phyloP scores from a whole-genome alignment of 2,888 invertebrate genomes.

The Polydrusus pterygomalis region DNA sequence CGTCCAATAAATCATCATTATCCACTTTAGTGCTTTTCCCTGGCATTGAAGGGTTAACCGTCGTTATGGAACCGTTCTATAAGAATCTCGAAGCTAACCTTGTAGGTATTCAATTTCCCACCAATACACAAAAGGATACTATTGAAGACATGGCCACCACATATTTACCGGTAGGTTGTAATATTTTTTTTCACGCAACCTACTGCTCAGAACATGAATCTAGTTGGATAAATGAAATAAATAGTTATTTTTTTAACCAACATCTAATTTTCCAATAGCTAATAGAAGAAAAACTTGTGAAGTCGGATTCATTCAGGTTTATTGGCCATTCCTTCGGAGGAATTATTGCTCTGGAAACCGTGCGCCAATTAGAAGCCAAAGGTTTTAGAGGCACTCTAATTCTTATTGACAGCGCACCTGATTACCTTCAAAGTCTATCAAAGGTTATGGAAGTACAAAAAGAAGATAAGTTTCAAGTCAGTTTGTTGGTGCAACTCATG shows the following conservation, averaged over 20 bases:
- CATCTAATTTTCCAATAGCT: slow-evolving; percentile 73
- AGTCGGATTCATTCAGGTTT: slow-evolving; percentile 79
- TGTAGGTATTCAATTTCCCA: slow-evolving; percentile 75
- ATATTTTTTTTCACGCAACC: too few relatives aligned
- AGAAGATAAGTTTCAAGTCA: slow-evolving; percentile 75
- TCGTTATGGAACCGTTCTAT: slow-evolving; percentile 75
- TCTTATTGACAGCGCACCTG: slow-evolving; percentile 88
- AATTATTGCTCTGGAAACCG: slow-evolving; percentile 85
- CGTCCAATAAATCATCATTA: slow-evolving; percentile 23
- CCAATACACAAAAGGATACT: slow-evolving; percentile 71
- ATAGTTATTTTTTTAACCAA: too few relatives aligned
- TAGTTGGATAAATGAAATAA: too few relatives aligned
- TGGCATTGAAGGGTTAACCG: slow-evolving; percentile 80
- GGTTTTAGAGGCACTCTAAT: slow-evolving; percentile 79
- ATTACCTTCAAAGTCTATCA: slow-evolving; percentile 75
- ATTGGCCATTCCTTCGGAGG: slow-evolving; percentile 94
- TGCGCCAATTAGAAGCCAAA: slow-evolving; percentile 80
- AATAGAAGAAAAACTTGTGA: slow-evolving; percentile 74
- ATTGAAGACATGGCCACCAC: slow-evolving; percentile 74
- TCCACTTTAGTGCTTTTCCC: slow-evolving; percentile 78
- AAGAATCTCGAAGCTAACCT: slow-evolving; percentile 74
- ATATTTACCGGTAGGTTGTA: slow-evolving; percentile 75
- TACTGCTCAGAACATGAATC: too few relatives aligned
- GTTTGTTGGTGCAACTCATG: slow-evolving; percentile 72
- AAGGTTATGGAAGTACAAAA: slow-evolving; percentile 71